Evolutionary conservation across 2,113 vertebrate genomes (phyloP).

Genomic region (Amia ocellicauda): DNA sequence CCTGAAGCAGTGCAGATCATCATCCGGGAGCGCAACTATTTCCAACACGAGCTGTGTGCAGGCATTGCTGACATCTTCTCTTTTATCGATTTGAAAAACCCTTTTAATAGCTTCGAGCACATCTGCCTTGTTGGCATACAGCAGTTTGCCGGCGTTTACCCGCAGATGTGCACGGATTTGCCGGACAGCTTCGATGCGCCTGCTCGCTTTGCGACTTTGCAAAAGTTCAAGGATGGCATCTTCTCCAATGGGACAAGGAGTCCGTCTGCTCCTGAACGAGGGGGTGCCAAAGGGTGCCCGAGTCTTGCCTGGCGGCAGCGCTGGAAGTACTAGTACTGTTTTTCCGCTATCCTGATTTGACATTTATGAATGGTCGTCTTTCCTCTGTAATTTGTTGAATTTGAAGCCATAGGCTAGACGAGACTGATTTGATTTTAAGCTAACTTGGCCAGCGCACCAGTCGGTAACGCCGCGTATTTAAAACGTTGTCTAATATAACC

Average conservation of each 20-base stretch:
- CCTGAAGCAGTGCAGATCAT: conserved; percentile 44
- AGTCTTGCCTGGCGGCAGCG: conserved; percentile 4
- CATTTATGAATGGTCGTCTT: no score
- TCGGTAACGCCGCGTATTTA: neutral
- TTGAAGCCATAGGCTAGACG: no score
- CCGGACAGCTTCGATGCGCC: conserved; percentile 47
- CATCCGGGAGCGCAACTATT: conserved; percentile 39
- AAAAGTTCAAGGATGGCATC: conserved; percentile 37
- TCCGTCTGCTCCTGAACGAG: no score
- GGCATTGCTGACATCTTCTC: conserved; percentile 40
- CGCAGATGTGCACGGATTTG: conserved; percentile 37
- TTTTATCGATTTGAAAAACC: conserved; percentile 37
- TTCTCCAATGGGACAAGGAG: neutral
- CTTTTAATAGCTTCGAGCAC: conserved; percentile 40
- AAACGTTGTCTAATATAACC: neutral
- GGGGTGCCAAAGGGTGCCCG: neutral
- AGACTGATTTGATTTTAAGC: conserved; percentile 1
- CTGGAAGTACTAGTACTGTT: conserved; percentile 7
- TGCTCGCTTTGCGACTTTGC: conserved; percentile 29
- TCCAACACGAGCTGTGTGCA: conserved; percentile 46
- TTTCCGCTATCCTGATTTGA: conserved; percentile 5
- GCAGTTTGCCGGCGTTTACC: conserved; percentile 34
- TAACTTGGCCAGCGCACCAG: neutral
- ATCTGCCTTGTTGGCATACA: conserved; percentile 35
- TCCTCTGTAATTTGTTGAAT: no score